These are phyloP conservation scores for Astropecten irregularis DNA, from an alignment of 53 echinoderm and acorn worm genomes.

Conservation along the genomic window DNA sequence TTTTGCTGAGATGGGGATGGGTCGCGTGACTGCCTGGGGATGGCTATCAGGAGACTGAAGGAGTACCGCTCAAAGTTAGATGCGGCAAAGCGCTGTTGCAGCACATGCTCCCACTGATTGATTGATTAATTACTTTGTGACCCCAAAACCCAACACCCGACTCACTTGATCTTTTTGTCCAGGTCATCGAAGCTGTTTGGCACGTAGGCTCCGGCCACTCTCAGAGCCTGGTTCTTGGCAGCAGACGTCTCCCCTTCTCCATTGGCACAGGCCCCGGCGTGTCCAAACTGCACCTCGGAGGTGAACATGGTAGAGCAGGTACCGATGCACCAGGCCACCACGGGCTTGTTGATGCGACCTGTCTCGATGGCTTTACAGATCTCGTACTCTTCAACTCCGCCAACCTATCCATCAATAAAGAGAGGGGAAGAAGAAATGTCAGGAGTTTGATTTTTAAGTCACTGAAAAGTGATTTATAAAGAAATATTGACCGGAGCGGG, in stretches of 20 bases:
- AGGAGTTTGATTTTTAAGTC: too few species aligned
- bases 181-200: conserved; percentile 95
- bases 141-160: too few species aligned
- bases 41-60: too few species aligned
- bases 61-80: too few species aligned
- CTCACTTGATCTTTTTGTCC: conserved; percentile 90
- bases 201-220: conserved; percentile 91
- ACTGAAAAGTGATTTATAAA: not conserved
- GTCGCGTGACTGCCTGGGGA: too few species aligned
- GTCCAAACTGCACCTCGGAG: conserved; percentile 98
- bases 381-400: conserved; percentile 93
- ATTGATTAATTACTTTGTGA: too few species aligned
- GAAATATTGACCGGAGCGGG: not conserved
- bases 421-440: not conserved
- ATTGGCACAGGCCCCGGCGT: conserved; percentile 97
- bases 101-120: too few species aligned
- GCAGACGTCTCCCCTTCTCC: conserved; percentile 86
- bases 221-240: conserved; percentile 95
- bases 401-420: conserved; percentile 65
- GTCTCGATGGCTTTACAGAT: conserved; percentile 81
- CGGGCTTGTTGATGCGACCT: conserved; percentile 83
- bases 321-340: conserved; percentile 98
- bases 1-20: too few species aligned
- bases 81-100: too few species aligned
- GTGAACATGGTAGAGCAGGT: conserved; percentile 96